phyloP scores from a whole-genome alignment of 2,797 vertebrate genomes.

The Macrochelys suwanniensis region DNA sequence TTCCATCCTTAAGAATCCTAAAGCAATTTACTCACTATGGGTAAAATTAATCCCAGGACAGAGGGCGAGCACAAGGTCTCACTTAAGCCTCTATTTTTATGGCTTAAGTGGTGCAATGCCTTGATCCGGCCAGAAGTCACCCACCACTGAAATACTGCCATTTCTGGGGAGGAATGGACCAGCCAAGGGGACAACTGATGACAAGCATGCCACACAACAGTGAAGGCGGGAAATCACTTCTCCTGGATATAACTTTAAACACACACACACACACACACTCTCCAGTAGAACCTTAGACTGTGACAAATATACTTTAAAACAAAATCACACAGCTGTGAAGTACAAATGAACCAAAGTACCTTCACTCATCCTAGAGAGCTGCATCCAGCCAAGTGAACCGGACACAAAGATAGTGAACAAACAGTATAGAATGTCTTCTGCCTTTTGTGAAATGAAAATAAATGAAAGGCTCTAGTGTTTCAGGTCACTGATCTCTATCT shows the following conservation, averaged over 20 bases:
- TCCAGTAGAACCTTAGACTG: neutral
- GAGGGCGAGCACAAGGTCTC: neutral
- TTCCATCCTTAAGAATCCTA: neutral
- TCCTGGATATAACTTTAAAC: neutral
- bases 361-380: conserved; percentile 59
- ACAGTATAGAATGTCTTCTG: conserved; percentile 79
- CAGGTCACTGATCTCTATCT: conserved; percentile 76
- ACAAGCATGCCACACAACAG: neutral
- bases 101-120: neutral
- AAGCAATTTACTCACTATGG: fast-evolving
- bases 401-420: conserved; percentile 73
- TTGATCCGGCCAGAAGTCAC: neutral
- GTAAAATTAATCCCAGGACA: neutral
- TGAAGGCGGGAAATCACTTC: neutral
- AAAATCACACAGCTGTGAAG: conserved; percentile 61
- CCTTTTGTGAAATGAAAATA: conserved; percentile 80
- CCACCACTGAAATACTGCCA: neutral
- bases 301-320: conserved; percentile 43
- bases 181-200: neutral
- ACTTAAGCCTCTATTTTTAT: neutral
- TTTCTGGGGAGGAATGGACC: neutral
- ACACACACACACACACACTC: neutral
- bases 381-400: conserved; percentile 55
- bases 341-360: conserved; percentile 69
- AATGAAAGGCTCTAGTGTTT: conserved; percentile 80